These are phyloP conservation scores for Argopecten irradians DNA, from an alignment of 1,140 invertebrate species.

Conservation along the genomic window DNA sequence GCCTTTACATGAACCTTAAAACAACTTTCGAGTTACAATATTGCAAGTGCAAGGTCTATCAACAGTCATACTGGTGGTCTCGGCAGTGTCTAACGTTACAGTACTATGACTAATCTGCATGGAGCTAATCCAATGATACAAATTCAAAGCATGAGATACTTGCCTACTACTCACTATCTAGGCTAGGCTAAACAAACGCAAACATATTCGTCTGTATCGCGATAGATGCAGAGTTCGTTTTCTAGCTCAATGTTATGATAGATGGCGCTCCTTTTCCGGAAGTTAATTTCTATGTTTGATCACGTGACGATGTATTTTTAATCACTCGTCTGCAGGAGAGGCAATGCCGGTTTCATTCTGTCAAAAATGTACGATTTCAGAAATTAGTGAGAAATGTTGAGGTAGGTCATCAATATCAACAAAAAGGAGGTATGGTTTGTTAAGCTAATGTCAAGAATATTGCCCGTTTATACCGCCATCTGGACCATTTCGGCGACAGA, in stretches of 20 bases:
- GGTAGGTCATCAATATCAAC: neutral
- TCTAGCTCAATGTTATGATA: neutral
- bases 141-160: no score
- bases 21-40: no score
- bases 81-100: no score
- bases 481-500: neutral
- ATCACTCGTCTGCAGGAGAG: neutral
- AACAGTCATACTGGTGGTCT: no score
- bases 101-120: no score
- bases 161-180: no score
- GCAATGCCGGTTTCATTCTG: neutral
- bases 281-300: constrained; percentile 51
- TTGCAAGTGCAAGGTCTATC: no score
- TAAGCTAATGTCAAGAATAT: neutral
- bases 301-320: constrained; percentile 42
- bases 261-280: neutral
- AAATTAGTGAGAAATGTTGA: neutral
- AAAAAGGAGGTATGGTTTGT: neutral
- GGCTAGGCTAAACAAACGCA: neutral
- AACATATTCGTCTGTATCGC: neutral
- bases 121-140: no score
- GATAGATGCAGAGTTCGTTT: neutral
- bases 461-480: neutral
- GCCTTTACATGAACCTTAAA: no score
- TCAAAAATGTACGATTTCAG: neutral